Base-by-base conservation (phyloP, 64 coral and sea anemone genomes). In the Montipora sp. region DNA sequence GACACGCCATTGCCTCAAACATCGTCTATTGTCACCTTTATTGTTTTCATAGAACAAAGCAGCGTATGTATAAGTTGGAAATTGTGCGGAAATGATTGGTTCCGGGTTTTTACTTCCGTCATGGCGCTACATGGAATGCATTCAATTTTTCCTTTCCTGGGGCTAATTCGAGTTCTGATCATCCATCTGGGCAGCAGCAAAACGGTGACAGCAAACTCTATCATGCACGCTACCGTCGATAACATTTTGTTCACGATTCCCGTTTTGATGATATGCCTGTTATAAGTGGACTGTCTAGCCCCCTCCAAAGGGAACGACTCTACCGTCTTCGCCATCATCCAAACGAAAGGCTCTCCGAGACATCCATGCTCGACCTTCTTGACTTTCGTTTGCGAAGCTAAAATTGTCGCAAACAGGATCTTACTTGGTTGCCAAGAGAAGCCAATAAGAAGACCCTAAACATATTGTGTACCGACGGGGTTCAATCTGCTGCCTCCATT, bases 151-250 rank as follows among this genome's bases (percentile, higher is more conserved):
- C 14, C 82, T 5, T 45, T 19, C 6, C 22, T 88, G 18, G 18
- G 51, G 5, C 13, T 15, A 2, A 75, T 75, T 0, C 68, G 53
- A 15, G 48, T 27, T 16, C 65, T 93, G 91, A 79, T 87, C 68
- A 55, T 93, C 67, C 83, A 93, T 87, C 74, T 93, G 83, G 47
- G 59, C 48, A 72, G 81, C 83, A 23, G 75, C 91, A 36, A 47
- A 93, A 66, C 4, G 91, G 82, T 20, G 87, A 93, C 74, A 93
- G 27, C 18, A 93, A 72, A 50, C 87, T 87, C 49, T 83, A 5
- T 93, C 91, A 7, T 78, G 57, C 91, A 93, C 78, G 83, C 47
- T 93, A 1, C 89, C 89, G 13, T 83, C 10, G 48, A 91, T 91
- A 73, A 66, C 89, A 83, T 73, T 48, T 53, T 81, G 63, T 23